Evolutionary conservation across 1,140 invertebrate species (phyloP).

Genomic region (Dreissena polymorpha): DNA sequence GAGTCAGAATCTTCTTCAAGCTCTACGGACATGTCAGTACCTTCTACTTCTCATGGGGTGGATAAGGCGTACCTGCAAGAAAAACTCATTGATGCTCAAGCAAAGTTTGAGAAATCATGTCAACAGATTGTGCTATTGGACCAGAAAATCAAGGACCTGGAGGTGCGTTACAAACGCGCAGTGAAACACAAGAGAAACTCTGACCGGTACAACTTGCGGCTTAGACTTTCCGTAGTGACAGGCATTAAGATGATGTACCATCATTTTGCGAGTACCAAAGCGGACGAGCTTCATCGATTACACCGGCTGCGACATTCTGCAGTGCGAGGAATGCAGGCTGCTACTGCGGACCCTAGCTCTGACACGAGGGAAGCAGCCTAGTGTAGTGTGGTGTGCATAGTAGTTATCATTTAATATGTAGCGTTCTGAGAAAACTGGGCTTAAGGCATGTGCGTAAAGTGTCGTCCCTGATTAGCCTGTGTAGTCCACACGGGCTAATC

Average conservation of each 20-base stretch:
- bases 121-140: conserved; percentile 76
- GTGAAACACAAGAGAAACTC: conserved; percentile 76
- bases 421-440: no score
- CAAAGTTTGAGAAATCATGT: conserved; percentile 75
- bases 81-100: conserved; percentile 71
- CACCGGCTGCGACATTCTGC: conserved; percentile 56
- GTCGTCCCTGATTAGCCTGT: no score
- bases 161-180: conserved; percentile 74
- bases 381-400: neutral
- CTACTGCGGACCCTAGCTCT: conserved; percentile 25
- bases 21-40: neutral
- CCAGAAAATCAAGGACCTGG: conserved; percentile 76
- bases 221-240: conserved; percentile 74
- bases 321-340: neutral
- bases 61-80: conserved; percentile 69
- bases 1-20: conserved; percentile 6
- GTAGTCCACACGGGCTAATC: no score
- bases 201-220: conserved; percentile 73
- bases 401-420: no score
- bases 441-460: no score
- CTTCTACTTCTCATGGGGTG: conserved; percentile 46
- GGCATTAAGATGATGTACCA: conserved; percentile 79
- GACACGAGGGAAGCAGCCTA: conserved; percentile 41
- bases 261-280: conserved; percentile 77
- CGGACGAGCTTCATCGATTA: conserved; percentile 70